Percentiles rank a stretch among this genome's conserved stretches.
Conservation (phyloP, 2,888 invertebrate species). For the Trisateles emortualis region DNA sequence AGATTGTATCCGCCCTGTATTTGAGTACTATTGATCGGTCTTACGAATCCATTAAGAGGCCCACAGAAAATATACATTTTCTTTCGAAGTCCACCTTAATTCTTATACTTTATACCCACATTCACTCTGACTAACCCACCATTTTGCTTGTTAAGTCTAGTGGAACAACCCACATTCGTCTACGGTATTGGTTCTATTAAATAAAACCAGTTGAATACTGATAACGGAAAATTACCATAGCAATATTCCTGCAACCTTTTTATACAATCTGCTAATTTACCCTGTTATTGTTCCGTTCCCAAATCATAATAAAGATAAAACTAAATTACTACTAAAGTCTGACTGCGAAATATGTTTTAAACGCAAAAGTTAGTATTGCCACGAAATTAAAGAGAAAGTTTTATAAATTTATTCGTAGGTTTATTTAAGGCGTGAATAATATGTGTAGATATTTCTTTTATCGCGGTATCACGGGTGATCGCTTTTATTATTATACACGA, state of each 20-base stretch:
- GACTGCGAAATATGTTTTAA: constrained; percentile 28
- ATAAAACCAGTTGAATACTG: not conserved
- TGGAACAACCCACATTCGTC: not conserved
- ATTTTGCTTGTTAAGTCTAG: not conserved
- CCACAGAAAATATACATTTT: too few species aligned
- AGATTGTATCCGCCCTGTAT: too few species aligned
- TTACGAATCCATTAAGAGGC: too few species aligned
- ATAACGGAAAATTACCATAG: not conserved
- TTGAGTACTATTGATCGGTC: too few species aligned
- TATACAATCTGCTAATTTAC: constrained; percentile 25
- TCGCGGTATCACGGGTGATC: constrained; percentile 2
- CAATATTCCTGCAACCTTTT: constrained; percentile 4
- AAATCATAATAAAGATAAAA: constrained; percentile 36
- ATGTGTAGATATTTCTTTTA: constrained; percentile 10
- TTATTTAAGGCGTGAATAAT: constrained; percentile 13
- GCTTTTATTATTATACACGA: constrained; percentile 15
- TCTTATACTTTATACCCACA: too few species aligned
- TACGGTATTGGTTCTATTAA: not conserved
- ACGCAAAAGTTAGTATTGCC: constrained; percentile 22
- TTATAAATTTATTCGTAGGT: constrained; percentile 15
- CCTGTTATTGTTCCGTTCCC: constrained; percentile 12
- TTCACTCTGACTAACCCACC: too few species aligned
- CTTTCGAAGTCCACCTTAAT: too few species aligned
- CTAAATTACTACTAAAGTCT: constrained; percentile 25
- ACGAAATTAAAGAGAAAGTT: constrained; percentile 17